These are phyloP conservation scores for Orius laevigatus DNA, from an alignment of 1,140 invertebrate genomes.

Conservation along the genomic window DNA sequence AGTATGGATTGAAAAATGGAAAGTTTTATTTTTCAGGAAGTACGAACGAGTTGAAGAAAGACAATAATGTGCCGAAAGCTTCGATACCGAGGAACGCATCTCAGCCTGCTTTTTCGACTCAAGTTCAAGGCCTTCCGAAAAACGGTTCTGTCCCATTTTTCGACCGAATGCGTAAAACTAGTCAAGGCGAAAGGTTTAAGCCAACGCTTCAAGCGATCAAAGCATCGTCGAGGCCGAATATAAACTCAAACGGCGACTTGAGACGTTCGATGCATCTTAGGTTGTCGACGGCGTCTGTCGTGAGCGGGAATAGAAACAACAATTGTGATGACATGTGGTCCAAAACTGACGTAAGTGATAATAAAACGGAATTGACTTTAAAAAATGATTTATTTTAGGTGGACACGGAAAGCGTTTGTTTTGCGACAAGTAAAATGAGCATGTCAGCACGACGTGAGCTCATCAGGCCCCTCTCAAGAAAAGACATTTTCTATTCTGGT, in stretches of 20 bases:
- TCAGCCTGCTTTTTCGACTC: conserved; percentile 66
- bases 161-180: conserved; percentile 62
- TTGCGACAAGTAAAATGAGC: conserved; percentile 26
- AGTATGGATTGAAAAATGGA: no score
- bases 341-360: conserved; percentile 25
- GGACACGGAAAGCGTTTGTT: conserved; percentile 17
- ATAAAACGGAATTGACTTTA: not conserved
- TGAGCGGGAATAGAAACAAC: conserved; percentile 40
- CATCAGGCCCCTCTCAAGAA: conserved; percentile 81
- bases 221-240: conserved; percentile 38
- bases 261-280: conserved; percentile 36
- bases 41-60: conserved; percentile 16
- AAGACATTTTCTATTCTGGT: conserved; percentile 97
- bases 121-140: conserved; percentile 61
- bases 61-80: conserved; percentile 18
- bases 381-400: conserved; percentile 15
- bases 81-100: conserved; percentile 62
- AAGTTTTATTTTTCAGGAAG: conserved; percentile 8
- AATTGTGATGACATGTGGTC: conserved; percentile 35
- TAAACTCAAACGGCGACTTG: conserved; percentile 38
- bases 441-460: conserved; percentile 38
- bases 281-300: conserved; percentile 38
- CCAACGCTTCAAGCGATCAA: conserved; percentile 61
- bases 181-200: conserved; percentile 39
- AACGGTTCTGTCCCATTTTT: conserved; percentile 79